Percentiles rank a stretch among this genome's conserved stretches.
Evolutionary conservation across 1,140 invertebrate genomes (phyloP).

Genomic region (Streblospio benedicti): DNA sequence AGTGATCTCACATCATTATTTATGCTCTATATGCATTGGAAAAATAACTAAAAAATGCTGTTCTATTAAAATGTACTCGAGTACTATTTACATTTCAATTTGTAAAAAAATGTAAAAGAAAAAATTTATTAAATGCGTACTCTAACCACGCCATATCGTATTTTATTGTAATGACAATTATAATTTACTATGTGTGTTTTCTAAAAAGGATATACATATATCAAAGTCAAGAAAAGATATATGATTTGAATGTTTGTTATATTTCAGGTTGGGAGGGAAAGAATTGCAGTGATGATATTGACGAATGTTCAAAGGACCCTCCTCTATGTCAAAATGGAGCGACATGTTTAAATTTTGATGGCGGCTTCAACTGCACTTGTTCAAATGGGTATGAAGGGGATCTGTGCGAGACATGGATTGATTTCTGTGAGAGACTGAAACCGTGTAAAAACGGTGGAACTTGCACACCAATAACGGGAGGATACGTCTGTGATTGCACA

Average conservation of each 20-base stretch:
- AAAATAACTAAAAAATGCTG: not conserved
- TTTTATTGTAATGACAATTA: not conserved
- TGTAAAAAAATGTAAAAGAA: not conserved
- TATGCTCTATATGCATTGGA: not conserved
- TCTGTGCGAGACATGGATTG: conserved; percentile 18
- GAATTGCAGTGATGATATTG: conserved; percentile 6
- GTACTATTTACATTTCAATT: not conserved
- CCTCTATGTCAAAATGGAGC: conserved; percentile 79
- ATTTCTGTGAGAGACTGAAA: conserved; percentile 7
- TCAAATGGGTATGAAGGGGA: conserved; percentile 14
- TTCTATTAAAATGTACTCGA: not conserved
- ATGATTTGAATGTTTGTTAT: not conserved
- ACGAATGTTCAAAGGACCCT: not conserved
- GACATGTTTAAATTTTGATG: conserved; percentile 75
- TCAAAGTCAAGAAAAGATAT: not conserved
- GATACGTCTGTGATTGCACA: conserved; percentile 29
- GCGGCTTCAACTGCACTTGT: conserved; percentile 40
- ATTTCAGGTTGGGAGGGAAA: conserved; percentile 9
- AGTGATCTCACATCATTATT: not conserved
- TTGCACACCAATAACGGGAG: conserved; percentile 9
- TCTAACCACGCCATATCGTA: not conserved
- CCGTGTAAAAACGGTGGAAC: conserved; percentile 18
- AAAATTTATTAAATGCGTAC: not conserved
- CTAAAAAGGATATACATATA: not conserved
- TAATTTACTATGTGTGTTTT: not conserved